A percentile compares a stretch with the other conserved stretches of the same genome.
phyloP scores from a whole-genome alignment of 2,113 vertebrate species.

The Aix galericulata region DNA sequence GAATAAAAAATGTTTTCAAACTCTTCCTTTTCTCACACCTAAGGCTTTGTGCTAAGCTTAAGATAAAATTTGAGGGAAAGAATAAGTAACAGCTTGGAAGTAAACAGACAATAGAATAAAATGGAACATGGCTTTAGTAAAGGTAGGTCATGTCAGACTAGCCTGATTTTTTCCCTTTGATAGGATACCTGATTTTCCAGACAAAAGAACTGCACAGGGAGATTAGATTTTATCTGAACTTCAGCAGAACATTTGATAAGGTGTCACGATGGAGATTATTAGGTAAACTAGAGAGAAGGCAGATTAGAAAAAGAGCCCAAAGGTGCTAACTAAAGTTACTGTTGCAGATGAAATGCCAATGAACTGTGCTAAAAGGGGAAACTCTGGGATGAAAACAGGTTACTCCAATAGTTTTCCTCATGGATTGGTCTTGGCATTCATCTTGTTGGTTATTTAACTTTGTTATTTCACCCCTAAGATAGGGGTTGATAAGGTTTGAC shows the following conservation, averaged over 20 bases:
- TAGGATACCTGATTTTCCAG: conserved; percentile 27
- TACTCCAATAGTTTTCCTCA: neutral
- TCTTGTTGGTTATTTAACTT: neutral
- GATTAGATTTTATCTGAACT: conserved; percentile 64
- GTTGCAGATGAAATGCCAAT: neutral
- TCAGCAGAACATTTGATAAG: conserved; percentile 44
- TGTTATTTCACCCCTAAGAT: neutral
- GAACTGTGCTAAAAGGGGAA: neutral
- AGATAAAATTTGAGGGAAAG: conserved; percentile 17
- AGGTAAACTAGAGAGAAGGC: neutral
- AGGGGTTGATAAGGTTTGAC: neutral
- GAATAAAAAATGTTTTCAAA: neutral
- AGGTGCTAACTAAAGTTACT: neutral
- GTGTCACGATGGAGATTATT: conserved; percentile 26
- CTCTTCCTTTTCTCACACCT: neutral
- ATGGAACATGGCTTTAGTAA: neutral
- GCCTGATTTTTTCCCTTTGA: conserved; percentile 37
- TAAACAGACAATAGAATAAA: conserved; percentile 41
- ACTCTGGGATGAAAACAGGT: neutral
- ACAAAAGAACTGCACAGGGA: conserved; percentile 58
- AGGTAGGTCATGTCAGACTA: conserved; percentile 61
- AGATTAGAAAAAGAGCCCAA: neutral
- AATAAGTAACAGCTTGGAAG: neutral
- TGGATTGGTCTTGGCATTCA: neutral
- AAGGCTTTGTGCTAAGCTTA: neutral